phyloP scores from a whole-genome alignment of 2,888 invertebrate genomes.

The Clunio marinus region DNA sequence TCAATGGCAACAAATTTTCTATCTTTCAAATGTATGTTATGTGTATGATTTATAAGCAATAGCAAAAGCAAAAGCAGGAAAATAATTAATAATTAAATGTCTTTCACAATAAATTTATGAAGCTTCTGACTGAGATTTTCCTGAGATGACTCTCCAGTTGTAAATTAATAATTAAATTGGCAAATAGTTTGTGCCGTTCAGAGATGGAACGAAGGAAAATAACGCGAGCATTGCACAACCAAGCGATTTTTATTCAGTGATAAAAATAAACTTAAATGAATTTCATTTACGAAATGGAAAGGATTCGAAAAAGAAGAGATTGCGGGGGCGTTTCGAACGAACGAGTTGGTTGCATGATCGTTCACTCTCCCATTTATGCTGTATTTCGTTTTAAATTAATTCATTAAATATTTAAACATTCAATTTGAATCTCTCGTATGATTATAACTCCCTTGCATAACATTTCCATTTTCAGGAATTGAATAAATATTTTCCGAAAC shows the following conservation, averaged over 20 bases:
- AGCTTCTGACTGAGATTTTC: constrained; percentile 20
- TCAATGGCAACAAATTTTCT: constrained; percentile 31
- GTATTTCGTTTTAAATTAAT: constrained; percentile 37
- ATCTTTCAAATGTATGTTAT: background rate
- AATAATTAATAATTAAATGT: constrained; percentile 32
- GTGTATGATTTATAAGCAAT: constrained; percentile 32
- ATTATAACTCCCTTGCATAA: constrained; percentile 3
- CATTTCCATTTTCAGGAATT: constrained; percentile 19
- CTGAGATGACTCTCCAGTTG: background rate
- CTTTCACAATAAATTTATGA: constrained; percentile 20
- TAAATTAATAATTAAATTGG: constrained; percentile 34
- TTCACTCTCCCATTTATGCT: background rate
- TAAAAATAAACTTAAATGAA: constrained; percentile 10
- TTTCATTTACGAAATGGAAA: background rate
- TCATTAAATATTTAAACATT: constrained; percentile 38
- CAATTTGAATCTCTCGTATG: constrained; percentile 36
- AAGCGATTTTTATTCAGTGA: background rate
- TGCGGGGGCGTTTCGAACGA: background rate
- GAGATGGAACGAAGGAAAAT: background rate
- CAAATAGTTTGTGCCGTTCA: constrained; percentile 32
- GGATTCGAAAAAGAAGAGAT: background rate
- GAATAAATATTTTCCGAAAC: constrained; percentile 17
- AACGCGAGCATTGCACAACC: background rate
- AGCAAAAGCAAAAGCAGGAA: too few species aligned
- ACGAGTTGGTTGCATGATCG: constrained; percentile 1